These are phyloP conservation scores for Gopherus evgoodei DNA, from an alignment of 2,113 vertebrate genomes.

Conservation along the genomic window DNA sequence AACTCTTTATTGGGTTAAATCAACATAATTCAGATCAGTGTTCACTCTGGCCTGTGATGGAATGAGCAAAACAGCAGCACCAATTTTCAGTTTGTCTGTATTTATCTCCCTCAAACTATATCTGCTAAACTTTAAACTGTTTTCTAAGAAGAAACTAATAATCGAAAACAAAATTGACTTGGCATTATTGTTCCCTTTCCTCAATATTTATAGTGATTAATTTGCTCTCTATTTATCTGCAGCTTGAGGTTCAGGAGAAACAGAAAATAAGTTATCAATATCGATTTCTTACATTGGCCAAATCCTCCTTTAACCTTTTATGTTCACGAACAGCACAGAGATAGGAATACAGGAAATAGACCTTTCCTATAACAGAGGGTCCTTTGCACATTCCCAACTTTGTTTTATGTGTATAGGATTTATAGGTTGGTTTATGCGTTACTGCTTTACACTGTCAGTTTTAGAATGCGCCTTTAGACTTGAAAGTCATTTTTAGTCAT, in stretches of 20 bases:
- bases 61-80: constrained; percentile 19
- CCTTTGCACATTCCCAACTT: background rate
- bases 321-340: background rate
- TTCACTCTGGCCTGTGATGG: constrained; percentile 38
- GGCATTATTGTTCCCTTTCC: background rate
- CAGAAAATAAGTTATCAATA: constrained; percentile 18
- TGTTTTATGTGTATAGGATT: background rate
- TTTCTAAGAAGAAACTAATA: constrained; percentile 42
- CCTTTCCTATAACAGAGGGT: background rate
- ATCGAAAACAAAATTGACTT: constrained; percentile 32
- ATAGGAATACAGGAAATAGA: background rate
- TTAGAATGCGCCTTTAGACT: background rate
- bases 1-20: constrained; percentile 6
- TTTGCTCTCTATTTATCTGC: constrained; percentile 32
- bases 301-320: background rate
- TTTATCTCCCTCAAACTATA: constrained; percentile 46
- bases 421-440: background rate
- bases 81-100: constrained; percentile 61
- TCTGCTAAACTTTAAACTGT: constrained; percentile 47
- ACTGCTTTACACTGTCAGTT: background rate
- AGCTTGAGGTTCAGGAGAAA: constrained; percentile 15
- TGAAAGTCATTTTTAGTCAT: background rate
- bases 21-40: background rate
- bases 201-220: constrained; percentile 39
- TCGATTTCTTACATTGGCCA: constrained; percentile 17